Conservation (phyloP, 2,113 vertebrate genomes). For the Bubalus kerabau region DNA sequence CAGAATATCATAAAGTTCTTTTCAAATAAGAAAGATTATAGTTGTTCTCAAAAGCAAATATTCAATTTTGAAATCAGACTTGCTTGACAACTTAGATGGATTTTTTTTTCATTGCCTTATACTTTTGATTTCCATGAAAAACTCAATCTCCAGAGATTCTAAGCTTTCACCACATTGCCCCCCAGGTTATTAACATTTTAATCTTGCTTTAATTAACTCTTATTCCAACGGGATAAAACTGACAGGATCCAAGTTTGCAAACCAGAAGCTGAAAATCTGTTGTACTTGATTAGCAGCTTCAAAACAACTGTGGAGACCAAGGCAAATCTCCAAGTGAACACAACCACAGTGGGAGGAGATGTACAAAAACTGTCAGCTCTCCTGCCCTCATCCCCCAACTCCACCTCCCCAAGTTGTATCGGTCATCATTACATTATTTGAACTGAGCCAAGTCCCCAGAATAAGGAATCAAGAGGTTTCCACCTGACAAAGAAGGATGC, state of each 20-base stretch:
- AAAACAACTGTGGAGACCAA: not conserved
- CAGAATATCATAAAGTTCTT: slow-evolving; percentile 38
- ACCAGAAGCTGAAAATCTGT: slow-evolving; percentile 48
- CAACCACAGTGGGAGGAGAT: not conserved
- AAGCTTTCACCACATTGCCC: slow-evolving; percentile 50
- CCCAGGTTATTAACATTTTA: slow-evolving; percentile 59
- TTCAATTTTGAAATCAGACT: slow-evolving; percentile 43
- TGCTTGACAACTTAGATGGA: slow-evolving; percentile 29
- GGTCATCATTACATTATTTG: not conserved
- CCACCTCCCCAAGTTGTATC: not conserved
- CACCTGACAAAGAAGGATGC: not conserved
- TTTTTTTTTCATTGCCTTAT: slow-evolving; percentile 39
- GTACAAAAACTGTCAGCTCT: not conserved
- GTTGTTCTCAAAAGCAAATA: slow-evolving; percentile 63
- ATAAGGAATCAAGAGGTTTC: not conserved
- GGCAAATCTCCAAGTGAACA: slow-evolving; percentile 1
- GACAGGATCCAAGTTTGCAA: slow-evolving; percentile 45
- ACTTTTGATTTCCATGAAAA: slow-evolving; percentile 51
- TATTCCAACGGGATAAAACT: slow-evolving; percentile 49
- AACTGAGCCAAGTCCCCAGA: not conserved
- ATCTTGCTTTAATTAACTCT: slow-evolving; percentile 48
- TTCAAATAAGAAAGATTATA: slow-evolving; percentile 49
- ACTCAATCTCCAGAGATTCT: slow-evolving; percentile 39
- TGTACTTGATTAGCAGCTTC: slow-evolving; percentile 41
- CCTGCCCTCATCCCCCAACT: not conserved